phyloP scores from a whole-genome alignment of 2,797 vertebrate genomes.

The Alca torda region DNA sequence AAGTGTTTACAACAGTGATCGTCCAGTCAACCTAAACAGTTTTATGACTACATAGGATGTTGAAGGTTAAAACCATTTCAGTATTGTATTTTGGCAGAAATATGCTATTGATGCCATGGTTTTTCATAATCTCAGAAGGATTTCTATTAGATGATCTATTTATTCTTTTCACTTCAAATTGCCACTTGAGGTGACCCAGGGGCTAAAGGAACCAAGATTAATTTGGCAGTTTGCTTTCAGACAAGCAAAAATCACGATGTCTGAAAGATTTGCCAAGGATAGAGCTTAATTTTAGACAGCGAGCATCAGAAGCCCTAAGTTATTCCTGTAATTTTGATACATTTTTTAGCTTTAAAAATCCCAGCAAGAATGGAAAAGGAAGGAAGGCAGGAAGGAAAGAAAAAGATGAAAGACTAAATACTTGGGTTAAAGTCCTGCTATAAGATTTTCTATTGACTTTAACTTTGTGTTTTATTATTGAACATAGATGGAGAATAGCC shows the following conservation, averaged over 20 bases:
- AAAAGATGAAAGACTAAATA: not conserved
- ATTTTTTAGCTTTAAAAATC: not conserved
- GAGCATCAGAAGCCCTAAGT: not conserved
- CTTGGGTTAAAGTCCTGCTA: not conserved
- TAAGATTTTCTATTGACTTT: not conserved
- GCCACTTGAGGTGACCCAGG: not conserved
- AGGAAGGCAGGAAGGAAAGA: not conserved
- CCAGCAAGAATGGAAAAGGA: not conserved
- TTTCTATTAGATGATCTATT: conserved; percentile 5
- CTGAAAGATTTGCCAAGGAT: not conserved
- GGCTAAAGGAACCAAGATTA: conserved; percentile 15
- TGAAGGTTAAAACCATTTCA: conserved; percentile 36
- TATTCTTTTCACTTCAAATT: conserved; percentile 15
- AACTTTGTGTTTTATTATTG: not conserved
- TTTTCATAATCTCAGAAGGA: conserved; percentile 24
- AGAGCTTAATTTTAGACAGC: not conserved
- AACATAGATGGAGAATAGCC: not conserved
- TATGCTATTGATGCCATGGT: not conserved
- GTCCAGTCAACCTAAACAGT: not conserved
- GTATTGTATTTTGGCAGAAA: not conserved
- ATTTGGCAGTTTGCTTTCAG: conserved; percentile 14
- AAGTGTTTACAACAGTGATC: conserved; percentile 1
- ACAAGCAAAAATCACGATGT: not conserved
- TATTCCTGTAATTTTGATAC: not conserved
- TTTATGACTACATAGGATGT: not conserved